phyloP scores from a whole-genome alignment of 2,888 invertebrate genomes.

The Drosophila basisetae region DNA sequence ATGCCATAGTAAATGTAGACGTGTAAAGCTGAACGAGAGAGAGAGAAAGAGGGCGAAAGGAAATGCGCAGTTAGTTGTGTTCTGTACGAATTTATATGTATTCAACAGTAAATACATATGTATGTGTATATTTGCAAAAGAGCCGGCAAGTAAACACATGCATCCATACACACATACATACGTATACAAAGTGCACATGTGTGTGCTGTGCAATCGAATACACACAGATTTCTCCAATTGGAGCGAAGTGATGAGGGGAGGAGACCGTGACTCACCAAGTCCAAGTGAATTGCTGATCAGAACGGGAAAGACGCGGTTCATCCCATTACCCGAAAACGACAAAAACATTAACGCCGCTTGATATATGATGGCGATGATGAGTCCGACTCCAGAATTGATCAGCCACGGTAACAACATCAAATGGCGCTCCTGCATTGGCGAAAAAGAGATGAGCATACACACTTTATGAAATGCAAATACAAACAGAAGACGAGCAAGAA shows the following conservation, averaged over 20 bases:
- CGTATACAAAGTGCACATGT: background rate
- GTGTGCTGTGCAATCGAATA: background rate
- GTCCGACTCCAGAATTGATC: constrained; percentile 65
- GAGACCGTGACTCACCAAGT: constrained; percentile 65
- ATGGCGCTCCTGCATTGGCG: constrained; percentile 75
- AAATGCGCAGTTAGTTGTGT: constrained; percentile 17
- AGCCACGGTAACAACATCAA: constrained; percentile 80
- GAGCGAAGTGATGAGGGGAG: background rate
- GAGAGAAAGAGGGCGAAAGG: constrained; percentile 12
- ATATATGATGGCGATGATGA: constrained; percentile 48
- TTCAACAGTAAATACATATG: background rate
- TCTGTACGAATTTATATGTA: background rate
- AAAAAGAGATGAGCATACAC: constrained; percentile 32
- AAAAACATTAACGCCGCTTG: constrained; percentile 4
- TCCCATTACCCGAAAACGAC: accelerated
- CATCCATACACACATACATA: background rate
- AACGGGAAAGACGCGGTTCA: background rate
- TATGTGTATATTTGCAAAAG: background rate
- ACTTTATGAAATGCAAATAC: background rate
- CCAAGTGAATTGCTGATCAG: constrained; percentile 34
- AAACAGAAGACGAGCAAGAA: constrained; percentile 9
- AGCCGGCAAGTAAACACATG: background rate
- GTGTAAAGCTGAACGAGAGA: constrained; percentile 52
- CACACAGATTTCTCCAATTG: background rate
- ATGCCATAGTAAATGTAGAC: constrained; percentile 68